Evolutionary conservation across 1,140 invertebrate genomes (phyloP), one percentile per base, ranked within the genome.

Genomic region (Drosophila nikananu): DNA sequence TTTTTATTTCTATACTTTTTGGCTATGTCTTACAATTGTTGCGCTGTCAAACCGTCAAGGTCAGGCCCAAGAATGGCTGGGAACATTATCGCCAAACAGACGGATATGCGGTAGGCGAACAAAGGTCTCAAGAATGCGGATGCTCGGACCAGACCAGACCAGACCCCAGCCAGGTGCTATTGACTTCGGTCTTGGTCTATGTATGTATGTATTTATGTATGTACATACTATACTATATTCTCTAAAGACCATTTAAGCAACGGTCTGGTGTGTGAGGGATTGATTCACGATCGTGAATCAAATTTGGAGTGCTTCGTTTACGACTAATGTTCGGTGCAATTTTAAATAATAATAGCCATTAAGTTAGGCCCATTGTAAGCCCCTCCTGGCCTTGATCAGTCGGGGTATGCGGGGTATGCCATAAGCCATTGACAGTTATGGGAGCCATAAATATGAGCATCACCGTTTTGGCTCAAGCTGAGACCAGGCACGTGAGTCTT

Each of bases 281-380:
- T 27, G 44, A 72, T 72, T 27, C 25, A 32, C 46, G 65, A 25
- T 57, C 13, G 42, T 32, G 30, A 21, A n/a, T 54, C 60, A 25
- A 67, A 35, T 23, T 72, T 72, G 46, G 23, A 72, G 35, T 49
- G 44, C 27, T 70, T 41, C 19, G 62, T 25, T 25, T 59, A 19
- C 42, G 64, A 21, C 25, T n/a, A 60, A 60, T 32, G 39, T 35
- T 35, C 21, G 19, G 15, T 71, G 71, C 67, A 74, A 74, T 74
- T 74, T 74, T 39, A 60, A 57, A 73, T 74, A 74, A 74, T 74
- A 74, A 74, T 74, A 52, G 37, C 37, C 9, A 61, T 73, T 73
- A 52, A 27, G 44, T 7, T 17, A 3, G 23, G 42, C 9, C 54
- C 27, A 42, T 73, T 37, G 67, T 42, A 37, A 52, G 27, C 35